Conservation (phyloP, 2,113 vertebrate genomes). For the Elgaria multicarinata region DNA sequence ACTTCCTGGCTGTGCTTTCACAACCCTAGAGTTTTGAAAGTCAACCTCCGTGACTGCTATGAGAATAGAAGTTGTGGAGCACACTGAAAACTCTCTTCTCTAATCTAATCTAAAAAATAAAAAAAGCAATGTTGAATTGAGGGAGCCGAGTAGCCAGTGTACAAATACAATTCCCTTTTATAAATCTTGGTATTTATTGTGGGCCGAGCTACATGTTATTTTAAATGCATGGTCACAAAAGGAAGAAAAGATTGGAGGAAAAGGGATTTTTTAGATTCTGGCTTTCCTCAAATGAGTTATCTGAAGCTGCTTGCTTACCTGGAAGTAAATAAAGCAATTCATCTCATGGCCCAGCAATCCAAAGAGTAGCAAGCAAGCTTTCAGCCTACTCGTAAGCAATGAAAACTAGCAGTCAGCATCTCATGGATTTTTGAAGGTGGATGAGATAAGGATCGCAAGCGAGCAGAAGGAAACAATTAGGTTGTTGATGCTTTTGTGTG, state of each 20-base stretch:
- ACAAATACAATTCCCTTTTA: background rate
- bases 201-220: background rate
- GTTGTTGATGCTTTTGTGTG: background rate
- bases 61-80: background rate
- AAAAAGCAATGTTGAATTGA: background rate
- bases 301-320: background rate
- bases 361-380: background rate
- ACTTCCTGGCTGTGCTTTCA: background rate
- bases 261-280: too few species aligned
- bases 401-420: background rate
- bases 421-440: background rate
- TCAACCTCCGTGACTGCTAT: background rate
- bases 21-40: conserved; percentile 3
- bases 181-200: background rate
- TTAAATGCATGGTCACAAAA: background rate
- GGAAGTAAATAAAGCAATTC: background rate
- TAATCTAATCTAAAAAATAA: background rate
- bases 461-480: background rate
- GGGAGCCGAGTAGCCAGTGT: background rate
- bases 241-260: too few species aligned
- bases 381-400: too few species aligned
- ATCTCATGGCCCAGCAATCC: background rate
- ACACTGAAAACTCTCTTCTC: background rate
- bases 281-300: background rate
- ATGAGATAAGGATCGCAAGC: too few species aligned